Base-by-base conservation (phyloP, 2,113 vertebrate species). In the Indri indri region DNA sequence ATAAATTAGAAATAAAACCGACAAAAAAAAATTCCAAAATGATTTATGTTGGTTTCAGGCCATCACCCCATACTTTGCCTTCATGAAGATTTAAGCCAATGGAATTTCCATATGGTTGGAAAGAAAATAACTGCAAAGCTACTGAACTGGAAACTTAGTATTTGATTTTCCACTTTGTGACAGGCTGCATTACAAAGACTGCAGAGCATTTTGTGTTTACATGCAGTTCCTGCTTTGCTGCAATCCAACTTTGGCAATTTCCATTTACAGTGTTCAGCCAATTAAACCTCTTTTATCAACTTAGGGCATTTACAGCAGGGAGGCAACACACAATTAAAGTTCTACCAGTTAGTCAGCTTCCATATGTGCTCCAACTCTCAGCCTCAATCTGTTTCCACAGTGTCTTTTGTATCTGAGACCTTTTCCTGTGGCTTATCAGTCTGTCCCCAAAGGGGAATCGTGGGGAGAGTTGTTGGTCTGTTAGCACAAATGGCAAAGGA, bases 371-470 rank as follows among this genome's bases (percentile, higher is more conserved):
- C 57, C 42, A 8, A 4, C 27, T 37, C 59, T n/a, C 59, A 25
- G 73, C 42, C 4, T 70, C 80, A 95, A 18, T 92, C 95, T 96
- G 95, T 61, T 96, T 79, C 65, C 77, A 88, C 81, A 14, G 17
- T 68, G 94, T 80, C 88, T 88, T 88, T 77, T 11, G 1, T 92
- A 77, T 40, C 40, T 2, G 25, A 79, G 73, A 32, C 52, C 74
- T 95, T 91, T 95, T 88, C 96, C 94, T 68, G 71, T 40, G 93
- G 94, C 37, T 95, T 89, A 57, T 96, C 97, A 40, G 84, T 96
- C 92, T 95, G 77, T 92, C 47, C 47, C 65, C 92, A 65, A 90
- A 90, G n/a, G 80, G 34, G 34, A 65, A 20, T 47, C 25, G 1
- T 0, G 0, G 34, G 25, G 34, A 27, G 40, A 73, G 65, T 13